A percentile compares a stretch with the other conserved stretches of the same genome.
Evolutionary conservation across 2,113 vertebrate species (phyloP).

Genomic region (Urocynchramus pylzowi): DNA sequence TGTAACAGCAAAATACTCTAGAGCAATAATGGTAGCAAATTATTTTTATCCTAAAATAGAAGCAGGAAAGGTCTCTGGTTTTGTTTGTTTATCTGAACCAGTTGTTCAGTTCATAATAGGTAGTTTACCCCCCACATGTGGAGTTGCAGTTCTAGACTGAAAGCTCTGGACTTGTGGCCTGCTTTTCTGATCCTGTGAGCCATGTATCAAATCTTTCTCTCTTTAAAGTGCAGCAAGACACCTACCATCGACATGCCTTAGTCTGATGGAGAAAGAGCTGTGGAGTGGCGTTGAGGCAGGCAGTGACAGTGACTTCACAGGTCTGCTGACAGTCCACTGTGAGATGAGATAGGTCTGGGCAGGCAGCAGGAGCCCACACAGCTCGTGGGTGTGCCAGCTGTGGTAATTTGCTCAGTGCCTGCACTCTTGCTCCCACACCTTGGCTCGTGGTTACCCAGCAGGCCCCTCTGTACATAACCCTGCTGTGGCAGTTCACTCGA

Average conservation of each 20-base stretch:
- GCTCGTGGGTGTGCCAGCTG: neutral
- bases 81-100: neutral
- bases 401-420: neutral
- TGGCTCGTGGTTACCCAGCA: neutral
- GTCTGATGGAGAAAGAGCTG: neutral
- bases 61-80: neutral
- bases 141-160: neutral
- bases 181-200: neutral
- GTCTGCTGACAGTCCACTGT: neutral
- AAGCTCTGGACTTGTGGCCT: neutral
- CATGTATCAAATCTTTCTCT: neutral
- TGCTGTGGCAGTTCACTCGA: neutral
- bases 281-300: neutral
- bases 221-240: neutral
- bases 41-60: neutral
- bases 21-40: neutral
- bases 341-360: neutral
- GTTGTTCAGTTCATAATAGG: neutral
- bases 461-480: neutral
- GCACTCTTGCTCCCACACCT: neutral
- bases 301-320: neutral
- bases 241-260: accelerated
- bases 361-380: neutral
- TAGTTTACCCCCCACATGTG: neutral
- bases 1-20: neutral